Percentiles rank a stretch among this genome's conserved stretches.
These are phyloP conservation scores for Kryptolebias ocellatus DNA, from an alignment of 2,797 vertebrate species.

Conservation along the genomic window DNA sequence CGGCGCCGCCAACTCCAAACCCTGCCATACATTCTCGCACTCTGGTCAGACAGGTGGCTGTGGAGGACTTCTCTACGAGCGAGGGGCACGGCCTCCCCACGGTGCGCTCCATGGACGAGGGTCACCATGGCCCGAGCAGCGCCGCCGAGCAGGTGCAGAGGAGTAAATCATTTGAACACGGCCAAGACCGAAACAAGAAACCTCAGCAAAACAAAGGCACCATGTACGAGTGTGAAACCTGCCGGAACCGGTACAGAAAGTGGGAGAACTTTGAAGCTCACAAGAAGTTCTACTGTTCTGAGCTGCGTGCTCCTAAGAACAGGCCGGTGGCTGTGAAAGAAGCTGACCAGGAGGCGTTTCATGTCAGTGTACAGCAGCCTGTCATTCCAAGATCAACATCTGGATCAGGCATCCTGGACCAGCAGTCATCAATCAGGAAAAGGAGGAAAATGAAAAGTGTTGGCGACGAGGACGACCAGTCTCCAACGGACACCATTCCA, in stretches of 20 bases:
- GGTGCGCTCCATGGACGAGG: conserved; percentile 89
- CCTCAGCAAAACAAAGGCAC: conserved; percentile 92
- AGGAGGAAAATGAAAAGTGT: conserved; percentile 98
- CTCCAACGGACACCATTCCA: conserved; percentile 85
- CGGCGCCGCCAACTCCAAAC: conserved; percentile 87
- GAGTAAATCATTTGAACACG: conserved; percentile 87
- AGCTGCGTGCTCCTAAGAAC: conserved; percentile 96
- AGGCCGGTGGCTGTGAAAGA: conserved; percentile 86
- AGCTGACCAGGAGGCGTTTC: conserved; percentile 84
- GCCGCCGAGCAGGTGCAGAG: conserved; percentile 82
- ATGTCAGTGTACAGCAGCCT: conserved; percentile 81
- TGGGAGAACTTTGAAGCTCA: conserved; percentile 99
- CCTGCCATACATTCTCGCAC: conserved; percentile 90
- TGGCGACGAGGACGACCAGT: conserved; percentile 94
- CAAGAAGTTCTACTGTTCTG: conserved; percentile 99
- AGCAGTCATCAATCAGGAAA: conserved; percentile 92
- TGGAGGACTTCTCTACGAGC: conserved; percentile 91
- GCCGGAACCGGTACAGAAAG: conserved; percentile 96
- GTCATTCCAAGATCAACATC: conserved; percentile 81
- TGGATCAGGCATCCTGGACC: conserved; percentile 86
- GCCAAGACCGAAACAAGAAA: conserved; percentile 88
- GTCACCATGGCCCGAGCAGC: conserved; percentile 80
- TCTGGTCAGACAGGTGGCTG: conserved; percentile 92
- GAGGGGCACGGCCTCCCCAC: conserved; percentile 86
- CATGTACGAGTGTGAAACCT: conserved; percentile 99